phyloP scores from a whole-genome alignment of 1,140 invertebrate species.

The Paraescarpia echinospica region DNA sequence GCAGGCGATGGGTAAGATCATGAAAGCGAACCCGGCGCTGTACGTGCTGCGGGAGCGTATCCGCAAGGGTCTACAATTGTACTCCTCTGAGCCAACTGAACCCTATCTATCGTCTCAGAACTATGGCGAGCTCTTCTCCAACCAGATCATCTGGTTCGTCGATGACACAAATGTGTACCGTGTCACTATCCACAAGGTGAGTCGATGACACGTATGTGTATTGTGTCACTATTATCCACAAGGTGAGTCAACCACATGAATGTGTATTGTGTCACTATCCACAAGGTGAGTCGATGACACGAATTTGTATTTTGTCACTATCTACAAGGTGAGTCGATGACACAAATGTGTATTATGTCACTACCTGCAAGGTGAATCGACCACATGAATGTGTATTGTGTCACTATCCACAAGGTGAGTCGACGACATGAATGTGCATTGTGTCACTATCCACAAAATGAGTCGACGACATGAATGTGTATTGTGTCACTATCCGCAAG shows the following conservation, averaged over 20 bases:
- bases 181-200: constrained; percentile 99
- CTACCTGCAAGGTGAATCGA: constrained; percentile 98
- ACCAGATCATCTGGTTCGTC: constrained; percentile 99
- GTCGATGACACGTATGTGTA: constrained; percentile 99
- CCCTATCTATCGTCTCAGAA: constrained; percentile 99
- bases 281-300: constrained; percentile 95
- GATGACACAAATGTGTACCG: constrained; percentile 99
- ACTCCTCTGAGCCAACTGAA: constrained; percentile 98
- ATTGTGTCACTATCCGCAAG: too few species aligned
- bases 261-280: constrained; percentile 98
- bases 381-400: too few species aligned
- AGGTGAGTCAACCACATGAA: constrained; percentile 99
- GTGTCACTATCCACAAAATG: too few species aligned
- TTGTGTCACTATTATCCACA: constrained; percentile 98
- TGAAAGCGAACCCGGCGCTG: constrained; percentile 99
- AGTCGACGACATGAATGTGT: too few species aligned
- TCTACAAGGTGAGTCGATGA: constrained; percentile 74
- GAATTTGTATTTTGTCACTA: constrained; percentile 98
- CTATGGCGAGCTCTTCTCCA: constrained; percentile 98
- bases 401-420: too few species aligned
- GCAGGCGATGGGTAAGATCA: constrained; percentile 99
- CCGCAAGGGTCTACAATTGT: constrained; percentile 95
- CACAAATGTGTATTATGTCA: constrained; percentile 70
- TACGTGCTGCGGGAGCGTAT: constrained; percentile 98
- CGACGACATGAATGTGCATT: too few species aligned